Conservation (phyloP, 2,113 vertebrate genomes). For the Monarcha castaneiventris region DNA sequence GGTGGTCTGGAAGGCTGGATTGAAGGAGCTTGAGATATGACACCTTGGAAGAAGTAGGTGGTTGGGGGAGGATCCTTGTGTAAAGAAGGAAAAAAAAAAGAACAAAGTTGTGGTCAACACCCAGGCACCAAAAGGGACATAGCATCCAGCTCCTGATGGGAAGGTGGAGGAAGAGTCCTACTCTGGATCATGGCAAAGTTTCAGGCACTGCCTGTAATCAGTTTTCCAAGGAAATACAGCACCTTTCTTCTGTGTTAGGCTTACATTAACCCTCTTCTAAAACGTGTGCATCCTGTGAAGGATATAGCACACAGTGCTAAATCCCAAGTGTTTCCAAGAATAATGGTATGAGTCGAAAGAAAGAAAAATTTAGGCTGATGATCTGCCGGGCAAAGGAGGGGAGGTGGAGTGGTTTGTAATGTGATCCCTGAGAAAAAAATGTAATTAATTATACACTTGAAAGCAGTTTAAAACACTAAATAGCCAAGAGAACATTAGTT, state of each 20-base stretch:
- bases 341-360: neutral
- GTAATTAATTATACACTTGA: conserved; percentile 3
- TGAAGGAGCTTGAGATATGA: neutral
- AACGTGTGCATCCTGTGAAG: neutral
- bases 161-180: neutral
- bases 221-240: neutral
- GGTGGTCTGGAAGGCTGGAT: neutral
- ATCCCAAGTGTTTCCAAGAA: neutral
- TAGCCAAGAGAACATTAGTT: neutral
- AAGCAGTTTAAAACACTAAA: conserved; percentile 3
- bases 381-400: neutral
- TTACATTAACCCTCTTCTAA: neutral
- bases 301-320: neutral
- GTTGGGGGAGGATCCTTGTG: neutral
- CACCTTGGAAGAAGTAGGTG: neutral
- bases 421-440: neutral
- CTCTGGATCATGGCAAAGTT: neutral
- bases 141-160: neutral
- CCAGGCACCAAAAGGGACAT: rapidly evolving
- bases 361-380: neutral
- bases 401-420: conserved; percentile 21
- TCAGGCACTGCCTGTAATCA: neutral
- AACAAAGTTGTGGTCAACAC: neutral
- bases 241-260: neutral
- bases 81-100: neutral